Evolutionary conservation across 1,140 invertebrate species (phyloP).

Genomic region (Drosophila obscura): DNA sequence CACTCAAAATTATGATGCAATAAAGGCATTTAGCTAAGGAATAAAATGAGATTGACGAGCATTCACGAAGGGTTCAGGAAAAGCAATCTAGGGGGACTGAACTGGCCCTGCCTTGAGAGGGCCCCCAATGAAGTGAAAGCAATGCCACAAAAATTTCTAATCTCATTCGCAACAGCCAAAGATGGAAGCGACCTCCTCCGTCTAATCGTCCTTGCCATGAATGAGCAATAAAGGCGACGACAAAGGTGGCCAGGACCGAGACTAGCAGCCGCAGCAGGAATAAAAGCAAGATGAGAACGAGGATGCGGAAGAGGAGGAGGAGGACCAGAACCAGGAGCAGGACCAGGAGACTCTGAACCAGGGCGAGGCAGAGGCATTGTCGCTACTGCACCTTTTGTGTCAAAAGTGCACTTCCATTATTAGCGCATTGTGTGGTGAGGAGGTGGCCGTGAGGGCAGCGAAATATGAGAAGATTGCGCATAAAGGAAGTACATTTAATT

Average conservation of each 20-base stretch:
- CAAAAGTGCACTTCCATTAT: conserved; percentile 81
- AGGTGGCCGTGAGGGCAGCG: neutral
- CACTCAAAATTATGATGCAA: conserved; percentile 65
- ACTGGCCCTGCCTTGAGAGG: conserved; percentile 4
- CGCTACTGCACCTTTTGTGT: conserved; percentile 78
- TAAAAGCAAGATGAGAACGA: neutral
- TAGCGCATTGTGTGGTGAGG: conserved; percentile 63
- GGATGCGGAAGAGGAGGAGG: neutral
- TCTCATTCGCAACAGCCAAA: conserved; percentile 47
- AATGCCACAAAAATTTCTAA: conserved; percentile 75
- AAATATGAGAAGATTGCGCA: conserved; percentile 66
- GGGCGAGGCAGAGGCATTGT: conserved; percentile 48
- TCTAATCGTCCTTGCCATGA: conserved; percentile 73
- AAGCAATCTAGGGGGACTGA: conserved; percentile 40
- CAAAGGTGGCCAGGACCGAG: conserved; percentile 5
- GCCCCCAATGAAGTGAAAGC: conserved; percentile 63
- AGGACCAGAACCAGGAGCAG: neutral
- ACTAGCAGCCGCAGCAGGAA: neutral
- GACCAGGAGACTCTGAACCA: conserved; percentile 12
- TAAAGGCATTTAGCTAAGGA: conserved; percentile 48
- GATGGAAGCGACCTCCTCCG: conserved; percentile 13
- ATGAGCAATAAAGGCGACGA: conserved; percentile 74
- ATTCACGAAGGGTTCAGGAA: conserved; percentile 1
- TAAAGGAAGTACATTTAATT: conserved; percentile 82
- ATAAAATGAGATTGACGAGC: conserved; percentile 1